Base-by-base conservation (phyloP, 2,797 vertebrate genomes). In the Glossophaga mutica region DNA sequence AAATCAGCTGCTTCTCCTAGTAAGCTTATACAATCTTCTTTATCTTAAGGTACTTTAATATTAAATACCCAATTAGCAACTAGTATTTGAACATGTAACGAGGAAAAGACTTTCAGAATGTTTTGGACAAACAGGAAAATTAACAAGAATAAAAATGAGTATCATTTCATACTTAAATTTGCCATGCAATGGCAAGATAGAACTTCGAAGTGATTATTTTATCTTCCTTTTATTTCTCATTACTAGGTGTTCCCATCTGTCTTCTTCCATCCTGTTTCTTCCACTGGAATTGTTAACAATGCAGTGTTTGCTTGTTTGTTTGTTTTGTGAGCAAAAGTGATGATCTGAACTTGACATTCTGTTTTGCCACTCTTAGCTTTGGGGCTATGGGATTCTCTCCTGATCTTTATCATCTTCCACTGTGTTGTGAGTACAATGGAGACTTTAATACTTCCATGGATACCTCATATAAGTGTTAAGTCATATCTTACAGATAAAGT, bases 191-290 rank as follows among this genome's bases (percentile, higher is more conserved):
- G 71, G 94, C n/a, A 42, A 90, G 39, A 57, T 81, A 92, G 19
- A 82, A 68, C 70, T 98, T 97, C 70, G 94, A 96, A 95, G 86
- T 95, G 44, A 90, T 86, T 76, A 44, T 88, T 79, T 86, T 15
- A 37, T 83, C 50, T 96, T 91, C 18, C 18, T 86, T 93, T 71
- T 68, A 52, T 79, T 68, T 85, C 11, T 77, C 37, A 57, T 65
- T 76, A 93, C 44, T 71, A 50, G 9, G 1, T 71, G 39, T 85
- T 77, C 39, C 16, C 86, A 15, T 44, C 18, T 87, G 9, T 18
- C 9, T 73, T 83, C 24, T 85, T 90, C 16, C 3, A 0, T 22
- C 21, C 15, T 87, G 24, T 65, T 68, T 77, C 9, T 84, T 79
- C 39, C 74, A 19, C 6, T 55, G 3, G 46, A 82, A 81, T 90